Evolutionary conservation across 2,797 vertebrate genomes (phyloP).

Genomic region (Merluccius polli): DNA sequence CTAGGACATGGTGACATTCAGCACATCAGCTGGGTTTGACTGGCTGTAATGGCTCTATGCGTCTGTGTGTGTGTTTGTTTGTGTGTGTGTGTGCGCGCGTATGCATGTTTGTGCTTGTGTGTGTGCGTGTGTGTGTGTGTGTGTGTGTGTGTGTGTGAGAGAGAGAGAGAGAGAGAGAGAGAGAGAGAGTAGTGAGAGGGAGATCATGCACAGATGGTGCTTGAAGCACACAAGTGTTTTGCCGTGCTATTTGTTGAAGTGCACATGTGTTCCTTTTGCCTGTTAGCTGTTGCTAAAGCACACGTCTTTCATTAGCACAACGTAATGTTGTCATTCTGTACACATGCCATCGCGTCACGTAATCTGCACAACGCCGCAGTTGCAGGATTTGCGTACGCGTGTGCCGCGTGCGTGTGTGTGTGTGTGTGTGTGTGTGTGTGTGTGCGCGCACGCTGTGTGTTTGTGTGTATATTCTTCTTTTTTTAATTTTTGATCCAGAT

Average conservation of each 20-base stretch:
- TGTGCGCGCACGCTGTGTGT: background rate
- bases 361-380: background rate
- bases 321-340: background rate
- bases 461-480: background rate
- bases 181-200: too few species aligned
- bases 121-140: background rate
- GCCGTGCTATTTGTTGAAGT: background rate
- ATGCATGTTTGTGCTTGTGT: background rate
- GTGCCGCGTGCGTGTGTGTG: background rate
- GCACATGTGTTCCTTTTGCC: background rate
- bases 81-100: conserved; percentile 1
- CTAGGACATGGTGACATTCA: background rate
- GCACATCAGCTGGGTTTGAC: background rate
- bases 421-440: conserved; percentile 8
- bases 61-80: background rate
- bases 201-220: background rate
- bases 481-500: too few species aligned
- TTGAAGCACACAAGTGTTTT: background rate
- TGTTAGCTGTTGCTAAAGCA: background rate
- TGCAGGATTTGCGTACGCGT: too few species aligned
- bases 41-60: conserved; percentile 1
- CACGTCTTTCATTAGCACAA: background rate
- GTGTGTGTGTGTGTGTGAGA: background rate
- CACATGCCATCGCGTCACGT: too few species aligned
- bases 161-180: background rate